Evolutionary conservation across 2,888 invertebrate species (phyloP).

Genomic region (Eristalis pertinax): DNA sequence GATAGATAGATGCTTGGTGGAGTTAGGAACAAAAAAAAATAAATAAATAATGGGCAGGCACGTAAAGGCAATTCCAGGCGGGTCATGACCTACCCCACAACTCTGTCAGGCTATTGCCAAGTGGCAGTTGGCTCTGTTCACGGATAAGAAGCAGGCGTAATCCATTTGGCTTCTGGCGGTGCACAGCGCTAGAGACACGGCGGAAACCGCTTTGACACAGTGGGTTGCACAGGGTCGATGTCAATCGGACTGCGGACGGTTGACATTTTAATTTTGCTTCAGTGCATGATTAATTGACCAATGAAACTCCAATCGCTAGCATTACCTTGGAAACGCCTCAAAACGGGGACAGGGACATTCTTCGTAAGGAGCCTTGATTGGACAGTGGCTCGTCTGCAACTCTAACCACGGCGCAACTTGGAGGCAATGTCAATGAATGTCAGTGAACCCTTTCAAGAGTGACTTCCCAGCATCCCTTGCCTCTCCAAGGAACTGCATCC

Average conservation of each 20-base stretch:
- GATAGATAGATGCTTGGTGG: not conserved
- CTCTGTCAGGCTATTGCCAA: slow-evolving; percentile 58
- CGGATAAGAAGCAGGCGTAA: slow-evolving; percentile 47
- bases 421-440: not conserved
- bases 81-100: slow-evolving; percentile 60
- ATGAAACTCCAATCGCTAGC: not conserved
- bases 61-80: slow-evolving; percentile 63
- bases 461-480: not conserved
- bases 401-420: too few relatives aligned
- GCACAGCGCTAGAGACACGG: not conserved
- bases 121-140: slow-evolving; percentile 42
- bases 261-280: slow-evolving; percentile 41
- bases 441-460: too few relatives aligned
- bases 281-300: not conserved
- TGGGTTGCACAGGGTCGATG: slow-evolving; percentile 23
- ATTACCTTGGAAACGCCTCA: not conserved
- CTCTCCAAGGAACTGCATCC: not conserved
- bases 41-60: slow-evolving; percentile 62
- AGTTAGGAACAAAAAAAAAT: slow-evolving; percentile 1
- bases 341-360: not conserved
- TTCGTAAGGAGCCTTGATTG: too few relatives aligned
- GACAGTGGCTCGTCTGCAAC: too few relatives aligned
- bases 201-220: slow-evolving; percentile 22
- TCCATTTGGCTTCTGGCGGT: slow-evolving; percentile 59
- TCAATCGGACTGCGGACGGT: slow-evolving; percentile 33